Conservation (phyloP, 37 sponge, comb jelly and placozoan species). For the Oscarella lobularis region DNA sequence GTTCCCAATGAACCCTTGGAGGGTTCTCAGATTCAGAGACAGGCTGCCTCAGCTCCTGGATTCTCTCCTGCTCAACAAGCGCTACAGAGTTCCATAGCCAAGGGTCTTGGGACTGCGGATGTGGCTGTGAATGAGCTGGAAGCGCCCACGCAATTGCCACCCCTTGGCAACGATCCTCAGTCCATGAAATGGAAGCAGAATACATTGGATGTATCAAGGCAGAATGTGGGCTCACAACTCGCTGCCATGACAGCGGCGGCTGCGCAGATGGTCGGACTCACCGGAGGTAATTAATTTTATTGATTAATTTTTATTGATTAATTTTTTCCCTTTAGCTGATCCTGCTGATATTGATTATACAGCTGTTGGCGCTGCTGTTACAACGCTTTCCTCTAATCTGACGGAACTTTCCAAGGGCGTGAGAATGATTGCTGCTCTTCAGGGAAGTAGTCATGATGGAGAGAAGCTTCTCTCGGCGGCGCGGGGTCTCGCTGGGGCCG, state of each 20-base stretch:
- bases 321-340: slow-evolving; percentile 25
- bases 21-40: neutral
- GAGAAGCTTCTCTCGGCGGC: slow-evolving; percentile 10
- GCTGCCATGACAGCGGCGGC: slow-evolving; percentile 85
- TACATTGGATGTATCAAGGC: slow-evolving; percentile 65
- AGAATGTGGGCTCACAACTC: slow-evolving; percentile 85
- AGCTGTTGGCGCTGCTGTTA: slow-evolving; percentile 79
- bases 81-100: slow-evolving; percentile 1
- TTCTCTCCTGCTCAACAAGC: slow-evolving; percentile 1
- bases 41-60: neutral
- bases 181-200: slow-evolving; percentile 77
- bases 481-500: slow-evolving; percentile 5
- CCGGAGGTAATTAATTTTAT: slow-evolving; percentile 34
- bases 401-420: slow-evolving; percentile 80
- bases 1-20: neutral
- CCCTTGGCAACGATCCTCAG: slow-evolving; percentile 23
- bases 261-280: slow-evolving; percentile 64
- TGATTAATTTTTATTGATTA: neutral
- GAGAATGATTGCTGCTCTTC: slow-evolving; percentile 8
- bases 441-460: neutral
- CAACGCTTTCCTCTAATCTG: slow-evolving; percentile 87
- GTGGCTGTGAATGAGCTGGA: slow-evolving; percentile 25
- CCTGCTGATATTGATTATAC: slow-evolving; percentile 86
- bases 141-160: slow-evolving; percentile 24
- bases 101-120: slow-evolving; percentile 13